These are phyloP conservation scores for Molanna angustata DNA, from an alignment of 2,888 invertebrate genomes.

Conservation along the genomic window DNA sequence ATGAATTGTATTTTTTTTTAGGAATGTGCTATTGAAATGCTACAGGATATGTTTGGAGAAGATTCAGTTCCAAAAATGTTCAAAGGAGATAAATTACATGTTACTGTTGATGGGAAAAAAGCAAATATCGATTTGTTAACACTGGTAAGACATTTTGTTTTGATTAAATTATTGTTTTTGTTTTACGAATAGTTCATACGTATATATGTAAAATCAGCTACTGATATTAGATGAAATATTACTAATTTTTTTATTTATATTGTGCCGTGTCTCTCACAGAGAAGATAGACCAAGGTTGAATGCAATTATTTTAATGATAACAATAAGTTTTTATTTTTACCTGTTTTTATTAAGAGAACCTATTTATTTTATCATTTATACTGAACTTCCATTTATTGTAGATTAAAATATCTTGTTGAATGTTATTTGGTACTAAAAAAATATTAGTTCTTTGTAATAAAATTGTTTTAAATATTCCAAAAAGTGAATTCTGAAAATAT, in stretches of 20 bases:
- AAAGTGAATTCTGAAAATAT: not conserved
- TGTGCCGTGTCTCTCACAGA: too few species aligned
- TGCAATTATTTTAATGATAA: too few species aligned
- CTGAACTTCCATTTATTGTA: not conserved
- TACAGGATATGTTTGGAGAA: conserved; percentile 94
- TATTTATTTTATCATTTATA: too few species aligned
- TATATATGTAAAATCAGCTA: too few species aligned
- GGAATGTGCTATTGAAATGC: conserved; percentile 85
- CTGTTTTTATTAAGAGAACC: too few species aligned
- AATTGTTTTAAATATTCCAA: not conserved
- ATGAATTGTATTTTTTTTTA: conserved; percentile 40
- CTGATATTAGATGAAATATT: too few species aligned
- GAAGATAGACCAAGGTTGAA: too few species aligned
- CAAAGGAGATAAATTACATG: conserved; percentile 83
- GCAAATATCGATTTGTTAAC: conserved; percentile 83
- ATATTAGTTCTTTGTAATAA: too few species aligned
- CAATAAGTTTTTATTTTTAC: too few species aligned
- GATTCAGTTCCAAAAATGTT: conserved; percentile 91
- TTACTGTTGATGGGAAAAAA: conserved; percentile 79
- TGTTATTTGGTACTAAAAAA: not conserved
- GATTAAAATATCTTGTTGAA: not conserved
- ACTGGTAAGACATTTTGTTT: conserved; percentile 62
- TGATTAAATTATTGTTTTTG: too few species aligned
- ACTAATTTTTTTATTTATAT: too few species aligned
- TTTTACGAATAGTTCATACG: too few species aligned